Evolutionary conservation across 1,140 invertebrate species (phyloP), one percentile per base, ranked within the genome.

Genomic region (Sycobia sp.): DNA sequence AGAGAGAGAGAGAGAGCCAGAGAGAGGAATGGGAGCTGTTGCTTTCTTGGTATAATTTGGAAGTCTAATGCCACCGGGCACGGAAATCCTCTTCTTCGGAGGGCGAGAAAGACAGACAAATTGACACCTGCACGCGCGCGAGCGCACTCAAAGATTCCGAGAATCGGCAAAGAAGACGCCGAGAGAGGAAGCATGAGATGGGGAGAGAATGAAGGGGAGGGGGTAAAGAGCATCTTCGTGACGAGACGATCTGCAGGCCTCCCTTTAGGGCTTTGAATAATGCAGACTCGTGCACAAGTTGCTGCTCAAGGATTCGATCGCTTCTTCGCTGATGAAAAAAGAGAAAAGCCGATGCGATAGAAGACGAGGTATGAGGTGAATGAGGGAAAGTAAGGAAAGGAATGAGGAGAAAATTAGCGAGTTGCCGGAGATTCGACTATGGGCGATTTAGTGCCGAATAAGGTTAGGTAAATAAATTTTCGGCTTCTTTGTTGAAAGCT

Each of bases 31-130:
- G 71, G 46, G 64, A 68, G 61, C 58, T 72, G 71, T 74, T 76
- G 73, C 71, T 75, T 71, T 23, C 29, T 76, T 69, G 73, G n/a
- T n/a, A 78, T 77, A 74, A 77, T 77, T 78, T 78, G 75, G 67
- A 67, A 78, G 74, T 76, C 73, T 75, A 76, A 76, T 78, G 50
- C 20, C 58, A n/a, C n/a, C n/a, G n/a, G n/a, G n/a, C n/a, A n/a
- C 57, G 66, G 46, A 43, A 22, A 49, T 29, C 13, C 13, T 29
- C 29, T 27, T 16, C 25, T 49, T 49, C 5, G 8, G 16, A 49
- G 11, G 1, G 23, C 18, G 47, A 38, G 16, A 25, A 25, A 56
- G 61, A 65, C 1, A 49, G 62, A 71, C 66, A 69, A 71, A 71
- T 69, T 73, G 67, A 70, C 69, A 73, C 62, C 65, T 68, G 68